Evolutionary conservation across 2,888 invertebrate species (phyloP).

Genomic region (Yponomeuta evonymella): DNA sequence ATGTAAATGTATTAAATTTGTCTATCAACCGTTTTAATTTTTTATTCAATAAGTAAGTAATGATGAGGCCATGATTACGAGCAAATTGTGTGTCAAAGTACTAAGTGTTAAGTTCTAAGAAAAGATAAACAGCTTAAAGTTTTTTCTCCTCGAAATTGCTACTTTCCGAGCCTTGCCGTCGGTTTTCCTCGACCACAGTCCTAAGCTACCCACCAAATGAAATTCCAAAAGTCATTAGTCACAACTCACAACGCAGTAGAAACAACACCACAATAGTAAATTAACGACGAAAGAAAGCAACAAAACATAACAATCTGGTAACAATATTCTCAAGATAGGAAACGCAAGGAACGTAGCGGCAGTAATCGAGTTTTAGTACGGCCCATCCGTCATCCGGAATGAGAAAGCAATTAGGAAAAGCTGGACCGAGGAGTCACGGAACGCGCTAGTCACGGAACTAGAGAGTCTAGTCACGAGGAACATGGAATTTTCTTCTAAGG

Average conservation of each 20-base stretch:
- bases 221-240: neutral
- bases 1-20: no score
- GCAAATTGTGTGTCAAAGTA: no score
- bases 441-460: neutral
- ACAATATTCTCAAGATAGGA: neutral
- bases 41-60: no score
- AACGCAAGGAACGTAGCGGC: neutral
- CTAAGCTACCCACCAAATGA: neutral
- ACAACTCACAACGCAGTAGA: neutral
- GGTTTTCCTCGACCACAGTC: neutral
- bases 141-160: neutral
- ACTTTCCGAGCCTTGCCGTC: neutral
- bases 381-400: constrained; percentile 9
- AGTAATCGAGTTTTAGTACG: constrained; percentile 7
- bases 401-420: constrained; percentile 4
- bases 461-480: neutral
- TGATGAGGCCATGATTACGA: no score
- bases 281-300: neutral
- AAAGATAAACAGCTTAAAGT: no score
- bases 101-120: no score
- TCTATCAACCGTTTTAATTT: no score
- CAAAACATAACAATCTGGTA: neutral
- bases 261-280: neutral
- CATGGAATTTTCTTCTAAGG: neutral
- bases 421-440: neutral